A percentile compares a stretch with the other conserved stretches of the same genome.
Conservation (phyloP, 2,888 invertebrate species). For the Cryptus viduatorius region DNA sequence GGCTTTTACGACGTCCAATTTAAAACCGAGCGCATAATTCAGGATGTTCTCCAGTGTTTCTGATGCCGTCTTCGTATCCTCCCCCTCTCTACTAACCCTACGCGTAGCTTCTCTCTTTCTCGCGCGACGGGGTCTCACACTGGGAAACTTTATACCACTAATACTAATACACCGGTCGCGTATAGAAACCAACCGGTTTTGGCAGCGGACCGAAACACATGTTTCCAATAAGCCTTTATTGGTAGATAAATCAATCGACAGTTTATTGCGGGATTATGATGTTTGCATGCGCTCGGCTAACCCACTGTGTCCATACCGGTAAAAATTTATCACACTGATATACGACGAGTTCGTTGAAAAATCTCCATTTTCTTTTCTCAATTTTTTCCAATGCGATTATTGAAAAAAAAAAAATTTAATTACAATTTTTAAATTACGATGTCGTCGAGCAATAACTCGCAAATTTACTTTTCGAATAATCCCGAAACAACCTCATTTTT, state of each 20-base stretch:
- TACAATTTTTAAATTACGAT: background rate
- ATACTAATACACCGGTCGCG: conserved; percentile 17
- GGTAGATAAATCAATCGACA: conserved; percentile 81
- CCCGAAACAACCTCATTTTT: no score
- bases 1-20: conserved; percentile 78
- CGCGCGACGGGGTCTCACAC: conserved; percentile 24
- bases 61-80: conserved; percentile 33
- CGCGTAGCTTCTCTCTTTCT: conserved; percentile 17
- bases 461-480: no score
- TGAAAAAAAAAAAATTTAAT: background rate
- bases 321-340: background rate
- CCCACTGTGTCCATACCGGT: conserved; percentile 24
- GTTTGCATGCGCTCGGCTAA: conserved; percentile 73
- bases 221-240: conserved; percentile 82
- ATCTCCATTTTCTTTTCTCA: background rate
- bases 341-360: background rate
- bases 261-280: conserved; percentile 81
- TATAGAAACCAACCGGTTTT: conserved; percentile 78
- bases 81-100: conserved; percentile 4
- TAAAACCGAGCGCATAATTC: conserved; percentile 80
- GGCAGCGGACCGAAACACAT: conserved; percentile 79
- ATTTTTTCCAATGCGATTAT: no score
- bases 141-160: conserved; percentile 9
- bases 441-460: background rate
- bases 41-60: conserved; percentile 67